These are phyloP conservation scores for Limanda limanda DNA, from an alignment of 2,113 vertebrate genomes.

Conservation along the genomic window DNA sequence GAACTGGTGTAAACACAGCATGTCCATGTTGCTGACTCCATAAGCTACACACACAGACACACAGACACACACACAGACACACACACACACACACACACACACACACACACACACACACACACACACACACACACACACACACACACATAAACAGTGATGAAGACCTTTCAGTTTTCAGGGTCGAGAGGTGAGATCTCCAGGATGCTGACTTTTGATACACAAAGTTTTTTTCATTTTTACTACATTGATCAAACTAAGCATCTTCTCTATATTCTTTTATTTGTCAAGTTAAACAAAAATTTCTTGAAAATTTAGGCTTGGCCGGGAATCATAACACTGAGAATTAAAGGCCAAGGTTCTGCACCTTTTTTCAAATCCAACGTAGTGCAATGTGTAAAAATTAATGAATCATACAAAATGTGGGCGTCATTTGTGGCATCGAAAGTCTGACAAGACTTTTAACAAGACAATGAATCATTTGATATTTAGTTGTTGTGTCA, in stretches of 20 bases:
- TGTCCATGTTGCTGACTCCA: conserved; percentile 61
- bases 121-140: no score
- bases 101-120: background rate
- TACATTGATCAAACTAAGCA: background rate
- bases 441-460: conserved; percentile 34
- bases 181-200: background rate
- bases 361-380: background rate
- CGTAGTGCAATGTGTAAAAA: conserved; percentile 16
- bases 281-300: background rate
- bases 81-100: conserved; percentile 3
- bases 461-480: conserved; percentile 61
- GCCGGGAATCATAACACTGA: background rate
- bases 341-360: background rate
- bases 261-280: background rate
- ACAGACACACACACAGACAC: conserved; percentile 2
- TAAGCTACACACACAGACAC: conserved; percentile 25
- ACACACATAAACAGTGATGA: background rate
- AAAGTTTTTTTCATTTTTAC: background rate
- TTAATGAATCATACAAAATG: conserved; percentile 57
- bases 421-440: conserved; percentile 59
- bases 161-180: conserved; percentile 10
- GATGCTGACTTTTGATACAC: background rate
- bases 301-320: no score
- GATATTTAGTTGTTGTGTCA: conserved; percentile 48
- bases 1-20: conserved; percentile 76